phyloP scores from a whole-genome alignment of 1,140 invertebrate species.

The Ptiloglossa arizonensis region DNA sequence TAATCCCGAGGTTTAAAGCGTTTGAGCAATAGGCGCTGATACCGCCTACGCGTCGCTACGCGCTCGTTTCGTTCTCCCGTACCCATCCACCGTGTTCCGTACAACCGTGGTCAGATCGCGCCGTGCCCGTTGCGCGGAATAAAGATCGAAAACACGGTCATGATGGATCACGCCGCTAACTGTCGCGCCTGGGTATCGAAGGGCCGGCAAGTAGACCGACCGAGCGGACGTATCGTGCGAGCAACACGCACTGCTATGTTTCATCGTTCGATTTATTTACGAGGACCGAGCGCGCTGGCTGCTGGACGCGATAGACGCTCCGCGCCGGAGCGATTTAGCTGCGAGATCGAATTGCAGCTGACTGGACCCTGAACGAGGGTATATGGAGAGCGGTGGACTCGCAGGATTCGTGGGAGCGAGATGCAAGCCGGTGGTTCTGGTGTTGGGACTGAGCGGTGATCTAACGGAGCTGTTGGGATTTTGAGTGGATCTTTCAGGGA shows the following conservation, averaged over 20 bases:
- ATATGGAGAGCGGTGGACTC: no score
- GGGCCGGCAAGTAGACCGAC: slow-evolving; percentile 4
- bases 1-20: slow-evolving; percentile 71
- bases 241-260: neutral
- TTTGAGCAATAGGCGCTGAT: slow-evolving; percentile 65
- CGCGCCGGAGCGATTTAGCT: no score
- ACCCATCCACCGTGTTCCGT: neutral
- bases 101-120: neutral
- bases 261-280: slow-evolving; percentile 10
- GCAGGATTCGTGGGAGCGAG: no score
- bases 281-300: neutral
- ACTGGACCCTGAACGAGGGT: neutral
- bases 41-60: neutral
- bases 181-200: neutral
- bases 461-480: no score
- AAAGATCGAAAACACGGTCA: slow-evolving; percentile 11
- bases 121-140: neutral
- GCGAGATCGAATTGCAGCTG: no score
- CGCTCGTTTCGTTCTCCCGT: slow-evolving; percentile 24
- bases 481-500: no score
- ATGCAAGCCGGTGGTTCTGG: no score
- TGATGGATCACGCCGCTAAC: slow-evolving; percentile 3
- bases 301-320: neutral
- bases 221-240: neutral
- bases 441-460: no score